Conservation (phyloP, 2,113 vertebrate genomes). For the Corythornis vintsioides region DNA sequence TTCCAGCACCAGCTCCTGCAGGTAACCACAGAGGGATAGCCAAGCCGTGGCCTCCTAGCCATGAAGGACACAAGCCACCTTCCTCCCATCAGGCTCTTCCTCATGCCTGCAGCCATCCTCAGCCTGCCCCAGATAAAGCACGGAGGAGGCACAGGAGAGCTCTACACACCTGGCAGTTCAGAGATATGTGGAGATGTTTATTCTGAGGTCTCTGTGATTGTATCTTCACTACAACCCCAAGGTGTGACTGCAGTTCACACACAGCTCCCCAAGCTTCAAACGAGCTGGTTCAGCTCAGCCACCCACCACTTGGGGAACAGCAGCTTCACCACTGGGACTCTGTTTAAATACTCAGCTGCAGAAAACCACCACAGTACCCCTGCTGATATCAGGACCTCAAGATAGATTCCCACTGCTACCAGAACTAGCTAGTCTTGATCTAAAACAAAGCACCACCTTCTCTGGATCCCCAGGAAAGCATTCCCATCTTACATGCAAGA, state of each 20-base stretch:
- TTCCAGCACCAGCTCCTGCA: not conserved
- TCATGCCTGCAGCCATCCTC: not conserved
- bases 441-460: not conserved
- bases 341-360: conserved; percentile 22
- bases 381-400: not conserved
- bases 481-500: not conserved
- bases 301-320: conserved; percentile 27
- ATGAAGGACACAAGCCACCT: not conserved
- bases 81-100: not conserved
- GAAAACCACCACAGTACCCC: not conserved
- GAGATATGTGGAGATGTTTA: conserved; percentile 40
- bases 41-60: not conserved
- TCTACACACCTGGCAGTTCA: conserved; percentile 43
- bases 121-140: not conserved
- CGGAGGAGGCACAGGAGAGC: not conserved
- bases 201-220: conserved; percentile 41
- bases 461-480: not conserved
- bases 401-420: conserved; percentile 1
- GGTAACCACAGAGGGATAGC: not conserved
- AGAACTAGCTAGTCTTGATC: not conserved
- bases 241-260: conserved; percentile 49
- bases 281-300: conserved; percentile 24
- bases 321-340: not conserved
- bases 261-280: conserved; percentile 16
- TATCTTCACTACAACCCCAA: conserved; percentile 45